phyloP scores from a whole-genome alignment of 2,797 vertebrate species.

The Adelosebastes latens region DNA sequence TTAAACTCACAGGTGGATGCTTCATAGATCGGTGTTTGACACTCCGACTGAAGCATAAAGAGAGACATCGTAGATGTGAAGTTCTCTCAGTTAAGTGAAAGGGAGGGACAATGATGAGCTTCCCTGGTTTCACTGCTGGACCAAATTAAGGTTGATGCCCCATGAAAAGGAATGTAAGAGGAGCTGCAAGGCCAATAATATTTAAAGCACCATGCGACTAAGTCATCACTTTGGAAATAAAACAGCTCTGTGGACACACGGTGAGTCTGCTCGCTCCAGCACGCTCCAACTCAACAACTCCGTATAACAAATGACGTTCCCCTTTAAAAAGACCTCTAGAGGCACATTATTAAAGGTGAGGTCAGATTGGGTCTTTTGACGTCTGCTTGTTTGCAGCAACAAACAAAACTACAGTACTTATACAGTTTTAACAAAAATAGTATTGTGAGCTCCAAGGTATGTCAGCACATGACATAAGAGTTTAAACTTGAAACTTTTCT shows the following conservation, averaged over 20 bases:
- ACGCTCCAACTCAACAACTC: neutral
- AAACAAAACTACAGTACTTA: neutral
- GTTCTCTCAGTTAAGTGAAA: slow-evolving; percentile 13
- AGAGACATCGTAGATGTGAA: neutral
- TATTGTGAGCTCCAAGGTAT: neutral
- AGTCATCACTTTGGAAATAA: slow-evolving; percentile 72
- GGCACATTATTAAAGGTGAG: neutral
- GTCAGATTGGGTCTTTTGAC: neutral
- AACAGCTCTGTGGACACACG: slow-evolving; percentile 67
- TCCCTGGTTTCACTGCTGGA: slow-evolving; percentile 59
- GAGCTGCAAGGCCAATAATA: slow-evolving; percentile 62
- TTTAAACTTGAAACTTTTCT: neutral
- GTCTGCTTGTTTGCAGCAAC: neutral
- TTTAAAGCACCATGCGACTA: slow-evolving; percentile 65
- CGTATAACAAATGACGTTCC: neutral
- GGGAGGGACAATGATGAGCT: slow-evolving; percentile 35
- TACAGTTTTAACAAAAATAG: neutral
- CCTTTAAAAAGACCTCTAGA: neutral
- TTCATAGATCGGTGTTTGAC: neutral
- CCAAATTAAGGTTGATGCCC: slow-evolving; percentile 76
- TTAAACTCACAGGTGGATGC: slow-evolving; percentile 2
- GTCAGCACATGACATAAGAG: neutral
- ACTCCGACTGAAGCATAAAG: neutral
- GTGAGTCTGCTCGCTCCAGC: slow-evolving; percentile 42
- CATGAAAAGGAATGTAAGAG: slow-evolving; percentile 72